phyloP scores from a whole-genome alignment of 1,140 invertebrate species.

The Drosophila obscura region DNA sequence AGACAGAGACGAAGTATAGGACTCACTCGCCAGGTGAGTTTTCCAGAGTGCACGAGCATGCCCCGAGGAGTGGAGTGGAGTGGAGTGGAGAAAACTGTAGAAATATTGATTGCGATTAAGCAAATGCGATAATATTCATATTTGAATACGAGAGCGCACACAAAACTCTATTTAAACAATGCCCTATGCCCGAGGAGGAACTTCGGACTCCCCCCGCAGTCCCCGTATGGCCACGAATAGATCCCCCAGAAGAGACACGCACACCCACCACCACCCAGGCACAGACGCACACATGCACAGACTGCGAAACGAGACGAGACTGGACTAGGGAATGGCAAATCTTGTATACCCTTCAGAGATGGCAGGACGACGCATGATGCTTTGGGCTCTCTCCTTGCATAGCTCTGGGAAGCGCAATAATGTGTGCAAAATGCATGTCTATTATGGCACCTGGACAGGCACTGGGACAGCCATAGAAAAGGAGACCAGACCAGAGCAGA shows the following conservation, averaged over 20 bases:
- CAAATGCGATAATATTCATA: constrained; percentile 83
- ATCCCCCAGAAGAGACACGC: constrained; percentile 52
- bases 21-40: neutral
- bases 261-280: constrained; percentile 43
- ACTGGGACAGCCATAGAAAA: neutral
- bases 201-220: constrained; percentile 6
- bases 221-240: neutral
- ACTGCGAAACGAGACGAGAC: constrained; percentile 15
- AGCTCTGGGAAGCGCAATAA: constrained; percentile 35
- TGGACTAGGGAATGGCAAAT: neutral
- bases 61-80: constrained; percentile 40
- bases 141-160: constrained; percentile 72
- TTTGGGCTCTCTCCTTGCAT: neutral
- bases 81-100: constrained; percentile 32
- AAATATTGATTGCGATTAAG: constrained; percentile 80
- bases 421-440: constrained; percentile 72
- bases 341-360: constrained; percentile 5
- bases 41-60: constrained; percentile 5
- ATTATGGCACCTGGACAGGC: constrained; percentile 77
- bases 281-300: constrained; percentile 33
- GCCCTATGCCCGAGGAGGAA: constrained; percentile 61
- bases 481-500: neutral
- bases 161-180: constrained; percentile 80
- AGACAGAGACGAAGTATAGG: too few species aligned
- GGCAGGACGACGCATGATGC: too few species aligned